Percentiles rank a stretch among this genome's conserved stretches.
These are phyloP conservation scores for Apolygus lucorum DNA, from an alignment of 1,140 invertebrate species.

Conservation along the genomic window DNA sequence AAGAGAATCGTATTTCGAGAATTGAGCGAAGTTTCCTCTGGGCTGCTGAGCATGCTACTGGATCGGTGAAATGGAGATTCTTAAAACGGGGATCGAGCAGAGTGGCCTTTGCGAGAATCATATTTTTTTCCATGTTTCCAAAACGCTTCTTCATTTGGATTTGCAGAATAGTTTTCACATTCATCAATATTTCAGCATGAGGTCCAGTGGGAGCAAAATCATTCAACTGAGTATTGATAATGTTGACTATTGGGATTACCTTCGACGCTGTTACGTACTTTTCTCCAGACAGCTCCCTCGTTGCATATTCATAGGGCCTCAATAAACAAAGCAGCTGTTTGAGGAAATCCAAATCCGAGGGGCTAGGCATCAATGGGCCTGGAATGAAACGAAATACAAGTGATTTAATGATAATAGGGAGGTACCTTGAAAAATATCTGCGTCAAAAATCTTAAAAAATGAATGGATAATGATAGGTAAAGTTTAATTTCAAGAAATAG, in stretches of 20 bases:
- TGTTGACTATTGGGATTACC: constrained; percentile 39
- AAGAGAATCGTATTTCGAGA: neutral
- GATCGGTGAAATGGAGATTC: constrained; percentile 32
- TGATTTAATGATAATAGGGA: too few relatives aligned
- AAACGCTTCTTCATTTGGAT: constrained; percentile 34
- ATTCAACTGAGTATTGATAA: constrained; percentile 36
- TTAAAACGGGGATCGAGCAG: constrained; percentile 38
- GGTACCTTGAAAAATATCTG: too few relatives aligned
- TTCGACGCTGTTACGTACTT: constrained; percentile 40
- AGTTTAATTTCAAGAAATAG: too few relatives aligned
- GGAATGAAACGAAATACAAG: too few relatives aligned
- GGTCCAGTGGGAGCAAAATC: neutral
- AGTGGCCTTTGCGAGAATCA: constrained; percentile 34
- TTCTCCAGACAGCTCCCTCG: constrained; percentile 39
- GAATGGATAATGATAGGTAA: too few relatives aligned
- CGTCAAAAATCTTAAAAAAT: too few relatives aligned
- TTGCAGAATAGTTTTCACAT: constrained; percentile 29
- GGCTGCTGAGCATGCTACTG: constrained; percentile 20
- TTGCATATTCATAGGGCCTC: constrained; percentile 38
- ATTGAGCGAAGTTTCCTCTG: constrained; percentile 21
- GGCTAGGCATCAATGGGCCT: too few relatives aligned
- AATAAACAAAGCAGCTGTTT: constrained; percentile 22
- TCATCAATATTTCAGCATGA: constrained; percentile 27
- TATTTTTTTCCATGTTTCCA: constrained; percentile 32
- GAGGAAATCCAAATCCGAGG: neutral